These are phyloP conservation scores for Drosophila pseudotakahashii DNA, from an alignment of 2,888 invertebrate species.

Conservation along the genomic window DNA sequence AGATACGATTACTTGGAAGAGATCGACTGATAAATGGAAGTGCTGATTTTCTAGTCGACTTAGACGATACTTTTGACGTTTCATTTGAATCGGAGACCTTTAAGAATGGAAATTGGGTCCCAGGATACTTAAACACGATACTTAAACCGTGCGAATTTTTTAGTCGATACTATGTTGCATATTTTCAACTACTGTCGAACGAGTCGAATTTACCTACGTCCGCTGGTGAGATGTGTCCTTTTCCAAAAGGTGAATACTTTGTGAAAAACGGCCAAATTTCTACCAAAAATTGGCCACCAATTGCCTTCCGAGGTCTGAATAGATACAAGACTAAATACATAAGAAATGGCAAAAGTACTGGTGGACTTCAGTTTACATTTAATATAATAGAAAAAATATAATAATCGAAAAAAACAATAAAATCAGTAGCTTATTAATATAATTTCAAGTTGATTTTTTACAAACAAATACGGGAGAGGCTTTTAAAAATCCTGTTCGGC, in stretches of 20 bases:
- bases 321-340: not conserved
- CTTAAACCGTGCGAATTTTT: not conserved
- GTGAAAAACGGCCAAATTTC: not conserved
- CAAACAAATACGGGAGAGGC: not conserved
- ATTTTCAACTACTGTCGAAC: not conserved
- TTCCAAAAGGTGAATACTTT: not conserved
- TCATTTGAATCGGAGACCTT: not conserved
- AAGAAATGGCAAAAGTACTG: not conserved
- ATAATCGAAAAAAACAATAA: not conserved
- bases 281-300: not conserved
- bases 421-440: not conserved
- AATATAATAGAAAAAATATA: not conserved
- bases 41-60: not conserved
- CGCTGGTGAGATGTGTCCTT: not conserved
- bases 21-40: not conserved
- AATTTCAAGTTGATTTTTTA: too few relatives aligned
- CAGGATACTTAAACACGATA: not conserved
- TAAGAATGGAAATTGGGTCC: not conserved
- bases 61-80: not conserved
- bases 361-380: not conserved
- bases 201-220: not conserved
- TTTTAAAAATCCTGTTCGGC: too few relatives aligned
- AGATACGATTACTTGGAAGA: not conserved
- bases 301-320: not conserved
- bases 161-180: not conserved